phyloP scores from a whole-genome alignment of 2,888 invertebrate genomes.

The Caenorhabditis angaria region DNA sequence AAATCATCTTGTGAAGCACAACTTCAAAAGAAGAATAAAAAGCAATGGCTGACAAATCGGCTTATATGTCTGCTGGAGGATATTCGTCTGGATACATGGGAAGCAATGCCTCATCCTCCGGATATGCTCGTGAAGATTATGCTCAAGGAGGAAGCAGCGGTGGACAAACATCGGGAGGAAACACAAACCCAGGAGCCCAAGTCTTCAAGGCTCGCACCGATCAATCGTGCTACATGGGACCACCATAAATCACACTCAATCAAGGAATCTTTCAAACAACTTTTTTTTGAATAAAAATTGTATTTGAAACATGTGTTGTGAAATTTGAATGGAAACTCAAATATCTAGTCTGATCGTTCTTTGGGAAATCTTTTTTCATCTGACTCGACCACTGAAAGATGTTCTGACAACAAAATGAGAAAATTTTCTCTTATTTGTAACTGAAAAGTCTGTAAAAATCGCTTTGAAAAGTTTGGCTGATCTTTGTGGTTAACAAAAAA shows the following conservation, averaged over 20 bases:
- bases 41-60: slow-evolving; percentile 33
- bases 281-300: neutral
- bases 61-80: slow-evolving; percentile 36
- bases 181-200: slow-evolving; percentile 28
- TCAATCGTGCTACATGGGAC: slow-evolving; percentile 25
- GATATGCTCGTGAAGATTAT: slow-evolving; percentile 34
- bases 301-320: no score
- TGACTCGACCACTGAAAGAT: no score
- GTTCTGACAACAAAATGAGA: no score
- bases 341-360: no score
- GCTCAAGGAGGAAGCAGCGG: slow-evolving; percentile 25
- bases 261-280: neutral
- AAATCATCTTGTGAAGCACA: neutral
- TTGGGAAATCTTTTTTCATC: no score
- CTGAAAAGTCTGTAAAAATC: no score
- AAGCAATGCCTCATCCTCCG: slow-evolving; percentile 27
- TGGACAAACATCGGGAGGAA: slow-evolving; percentile 3
- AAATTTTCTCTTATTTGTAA: no score
- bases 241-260: neutral
- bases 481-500: no score
- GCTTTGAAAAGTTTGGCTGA: no score
- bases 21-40: neutral
- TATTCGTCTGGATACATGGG: slow-evolving; percentile 38
- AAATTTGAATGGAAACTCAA: no score
- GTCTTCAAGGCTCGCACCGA: slow-evolving; percentile 44